These are phyloP conservation scores for Megastigmus dorsalis DNA, from an alignment of 2,888 invertebrate species.

Conservation along the genomic window DNA sequence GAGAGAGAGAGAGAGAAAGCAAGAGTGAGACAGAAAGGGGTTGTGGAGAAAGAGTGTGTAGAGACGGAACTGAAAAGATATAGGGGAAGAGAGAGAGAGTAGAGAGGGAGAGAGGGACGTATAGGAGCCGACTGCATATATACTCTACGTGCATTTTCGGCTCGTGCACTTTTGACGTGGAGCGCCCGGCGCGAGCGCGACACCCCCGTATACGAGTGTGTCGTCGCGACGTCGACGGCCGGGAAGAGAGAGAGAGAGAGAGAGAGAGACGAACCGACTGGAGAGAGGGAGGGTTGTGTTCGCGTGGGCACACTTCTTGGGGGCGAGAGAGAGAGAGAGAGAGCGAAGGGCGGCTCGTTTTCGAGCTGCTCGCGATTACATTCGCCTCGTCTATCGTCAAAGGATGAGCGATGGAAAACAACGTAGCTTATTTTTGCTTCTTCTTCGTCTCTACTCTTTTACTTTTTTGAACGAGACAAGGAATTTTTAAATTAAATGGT, in stretches of 20 bases:
- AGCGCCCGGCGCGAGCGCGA: not conserved
- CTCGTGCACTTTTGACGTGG: constrained; percentile 44
- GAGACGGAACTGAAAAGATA: too few relatives aligned
- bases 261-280: not conserved
- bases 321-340: too few relatives aligned
- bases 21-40: not conserved
- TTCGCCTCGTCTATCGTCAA: constrained; percentile 24
- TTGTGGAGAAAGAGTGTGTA: too few relatives aligned
- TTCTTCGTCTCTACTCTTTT: not conserved
- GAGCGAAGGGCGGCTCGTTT: not conserved
- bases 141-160: constrained; percentile 44
- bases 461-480: too few relatives aligned
- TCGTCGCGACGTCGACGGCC: constrained; percentile 22
- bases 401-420: constrained; percentile 18
- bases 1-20: not conserved
- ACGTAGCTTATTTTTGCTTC: not conserved
- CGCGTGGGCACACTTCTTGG: not conserved
- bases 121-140: not conserved
- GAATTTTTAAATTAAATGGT: too few relatives aligned
- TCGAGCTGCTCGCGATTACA: constrained; percentile 21
- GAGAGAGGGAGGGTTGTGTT: not conserved
- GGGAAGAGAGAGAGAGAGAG: not conserved
- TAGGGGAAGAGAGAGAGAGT: not conserved
- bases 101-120: not conserved
- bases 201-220: constrained; percentile 30